Conservation (phyloP, 2,113 vertebrate genomes). For the Ibidorhyncha struthersii region DNA sequence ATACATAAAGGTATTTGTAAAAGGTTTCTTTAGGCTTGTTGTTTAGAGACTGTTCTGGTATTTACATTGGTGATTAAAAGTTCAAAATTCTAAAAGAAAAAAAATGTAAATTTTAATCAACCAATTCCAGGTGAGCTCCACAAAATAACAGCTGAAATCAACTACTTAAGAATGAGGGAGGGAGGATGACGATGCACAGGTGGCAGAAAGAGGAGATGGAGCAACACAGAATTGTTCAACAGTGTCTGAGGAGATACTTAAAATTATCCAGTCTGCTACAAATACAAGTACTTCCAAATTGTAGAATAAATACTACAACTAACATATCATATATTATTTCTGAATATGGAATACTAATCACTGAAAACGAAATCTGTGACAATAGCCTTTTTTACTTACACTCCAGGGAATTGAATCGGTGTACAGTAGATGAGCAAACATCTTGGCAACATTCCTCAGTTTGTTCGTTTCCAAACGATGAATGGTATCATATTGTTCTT, state of each 20-base stretch:
- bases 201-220: not conserved
- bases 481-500: slow-evolving; percentile 96
- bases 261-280: not conserved
- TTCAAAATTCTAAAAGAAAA: not conserved
- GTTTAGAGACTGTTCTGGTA: not conserved
- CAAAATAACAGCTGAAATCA: not conserved
- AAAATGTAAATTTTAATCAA: not conserved
- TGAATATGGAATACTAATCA: not conserved
- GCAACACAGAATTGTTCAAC: not conserved
- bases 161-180: not conserved
- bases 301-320: not conserved
- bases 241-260: not conserved
- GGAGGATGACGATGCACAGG: not conserved
- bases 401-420: slow-evolving; percentile 98
- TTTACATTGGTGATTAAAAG: not conserved
- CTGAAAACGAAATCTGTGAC: not conserved
- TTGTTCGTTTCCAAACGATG: slow-evolving; percentile 98
- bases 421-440: slow-evolving; percentile 97
- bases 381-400: slow-evolving; percentile 77
- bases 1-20: not conserved
- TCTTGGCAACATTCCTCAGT: slow-evolving; percentile 94
- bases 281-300: not conserved
- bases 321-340: not conserved
- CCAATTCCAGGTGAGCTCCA: not conserved
- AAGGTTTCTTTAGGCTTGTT: not conserved